These are phyloP conservation scores for Serinus canaria DNA, from an alignment of 2,113 vertebrate species.

Conservation along the genomic window DNA sequence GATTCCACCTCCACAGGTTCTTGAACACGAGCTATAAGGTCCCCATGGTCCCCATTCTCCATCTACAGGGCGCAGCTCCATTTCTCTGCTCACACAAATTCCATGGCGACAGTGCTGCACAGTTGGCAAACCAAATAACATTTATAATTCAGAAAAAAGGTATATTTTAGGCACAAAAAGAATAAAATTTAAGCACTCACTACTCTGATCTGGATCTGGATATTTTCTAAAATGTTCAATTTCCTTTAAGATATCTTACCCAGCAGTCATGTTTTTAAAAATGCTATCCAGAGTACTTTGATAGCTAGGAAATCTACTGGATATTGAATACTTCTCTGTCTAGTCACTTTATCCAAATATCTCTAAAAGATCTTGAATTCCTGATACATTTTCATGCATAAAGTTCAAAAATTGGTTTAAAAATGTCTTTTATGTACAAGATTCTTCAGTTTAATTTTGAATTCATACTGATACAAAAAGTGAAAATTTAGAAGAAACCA, in stretches of 20 bases:
- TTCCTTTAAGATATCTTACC: neutral
- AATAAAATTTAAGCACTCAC: neutral
- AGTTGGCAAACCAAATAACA: conserved; percentile 14
- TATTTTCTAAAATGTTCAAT: neutral
- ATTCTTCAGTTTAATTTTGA: neutral
- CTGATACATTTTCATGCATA: neutral
- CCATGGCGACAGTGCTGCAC: conserved; percentile 90
- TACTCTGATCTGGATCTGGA: neutral
- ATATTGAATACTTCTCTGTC: neutral
- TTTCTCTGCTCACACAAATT: conserved; percentile 89
- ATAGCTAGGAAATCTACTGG: neutral
- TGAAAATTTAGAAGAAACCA: neutral
- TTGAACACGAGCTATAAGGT: conserved; percentile 88
- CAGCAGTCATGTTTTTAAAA: neutral
- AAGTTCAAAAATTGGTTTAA: neutral
- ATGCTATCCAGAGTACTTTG: neutral
- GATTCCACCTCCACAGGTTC: conserved; percentile 94
- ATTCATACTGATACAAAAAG: neutral
- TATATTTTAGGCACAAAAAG: neutral
- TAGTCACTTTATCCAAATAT: neutral
- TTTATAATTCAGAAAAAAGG: neutral
- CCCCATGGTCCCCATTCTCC: conserved; percentile 96
- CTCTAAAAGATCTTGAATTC: neutral
- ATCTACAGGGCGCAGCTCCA: conserved; percentile 85
- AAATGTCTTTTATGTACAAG: neutral